A percentile compares a stretch with the other conserved stretches of the same genome.
phyloP scores from a whole-genome alignment of 2,113 vertebrate species.

The Plotosus lineatus region DNA sequence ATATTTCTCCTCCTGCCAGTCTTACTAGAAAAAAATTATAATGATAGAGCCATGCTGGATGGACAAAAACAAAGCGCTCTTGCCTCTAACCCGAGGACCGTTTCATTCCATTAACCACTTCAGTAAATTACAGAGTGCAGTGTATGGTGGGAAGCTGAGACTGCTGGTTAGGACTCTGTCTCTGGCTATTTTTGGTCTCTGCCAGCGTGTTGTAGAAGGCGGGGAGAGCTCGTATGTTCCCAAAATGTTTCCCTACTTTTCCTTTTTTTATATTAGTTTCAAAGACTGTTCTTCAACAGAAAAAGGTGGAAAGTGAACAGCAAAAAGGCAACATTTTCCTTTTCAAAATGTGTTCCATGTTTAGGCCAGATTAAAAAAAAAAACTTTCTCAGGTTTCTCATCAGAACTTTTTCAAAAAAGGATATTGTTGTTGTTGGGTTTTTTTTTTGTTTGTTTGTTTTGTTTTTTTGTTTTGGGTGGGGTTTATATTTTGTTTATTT shows the following conservation, averaged over 20 bases:
- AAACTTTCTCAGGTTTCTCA: background rate
- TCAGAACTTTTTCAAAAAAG: too few species aligned
- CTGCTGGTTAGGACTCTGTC: conserved; percentile 33
- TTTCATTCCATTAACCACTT: conserved; percentile 44
- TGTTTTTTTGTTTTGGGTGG: too few species aligned
- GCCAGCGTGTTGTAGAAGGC: conserved; percentile 44
- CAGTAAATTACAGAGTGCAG: conserved; percentile 48
- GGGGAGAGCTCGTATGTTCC: conserved; percentile 13
- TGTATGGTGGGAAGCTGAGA: conserved; percentile 31
- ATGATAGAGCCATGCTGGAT: conserved; percentile 42
- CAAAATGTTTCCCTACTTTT: conserved; percentile 2
- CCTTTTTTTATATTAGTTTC: background rate
- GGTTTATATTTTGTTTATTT: too few species aligned
- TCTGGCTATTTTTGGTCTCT: conserved; percentile 45
- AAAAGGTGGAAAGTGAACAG: background rate
- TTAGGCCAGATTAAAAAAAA: too few species aligned
- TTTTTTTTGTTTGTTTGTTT: too few species aligned
- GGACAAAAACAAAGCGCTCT: conserved; percentile 42
- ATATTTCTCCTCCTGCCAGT: conserved; percentile 27
- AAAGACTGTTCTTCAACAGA: background rate
- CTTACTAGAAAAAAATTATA: conserved; percentile 20
- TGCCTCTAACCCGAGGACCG: conserved; percentile 37
- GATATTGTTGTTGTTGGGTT: too few species aligned
- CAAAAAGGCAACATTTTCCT: background rate
- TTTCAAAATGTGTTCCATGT: background rate